Percentiles rank a stretch among this genome's conserved stretches.
These are phyloP conservation scores for Tipula lateralis DNA, from an alignment of 2,888 invertebrate species.

Conservation along the genomic window DNA sequence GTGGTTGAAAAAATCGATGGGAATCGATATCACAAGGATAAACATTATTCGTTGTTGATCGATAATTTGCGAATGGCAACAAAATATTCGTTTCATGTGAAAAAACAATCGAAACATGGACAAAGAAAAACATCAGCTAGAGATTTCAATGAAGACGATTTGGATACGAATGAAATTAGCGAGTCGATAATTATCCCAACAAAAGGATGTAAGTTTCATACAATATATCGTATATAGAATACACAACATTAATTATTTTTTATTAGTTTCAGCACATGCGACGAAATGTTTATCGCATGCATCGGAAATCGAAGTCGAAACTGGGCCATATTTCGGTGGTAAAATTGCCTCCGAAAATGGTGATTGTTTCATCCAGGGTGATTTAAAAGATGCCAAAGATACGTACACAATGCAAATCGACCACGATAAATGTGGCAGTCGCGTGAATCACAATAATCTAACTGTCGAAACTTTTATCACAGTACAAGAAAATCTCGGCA, in stretches of 20 bases:
- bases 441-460: conserved; percentile 63
- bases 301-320: conserved; percentile 76
- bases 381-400: conserved; percentile 65
- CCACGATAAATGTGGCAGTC: conserved; percentile 68
- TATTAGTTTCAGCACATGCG: conserved; percentile 57
- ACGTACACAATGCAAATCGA: conserved; percentile 70
- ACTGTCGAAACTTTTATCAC: conserved; percentile 77
- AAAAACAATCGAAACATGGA: conserved; percentile 54
- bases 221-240: conserved; percentile 28
- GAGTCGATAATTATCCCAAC: conserved; percentile 69
- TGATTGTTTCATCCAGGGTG: conserved; percentile 68
- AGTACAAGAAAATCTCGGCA: conserved; percentile 77
- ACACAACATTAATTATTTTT: not conserved
- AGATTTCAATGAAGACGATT: conserved; percentile 48
- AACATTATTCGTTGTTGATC: conserved; percentile 57
- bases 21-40: not conserved
- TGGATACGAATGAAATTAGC: conserved; percentile 39
- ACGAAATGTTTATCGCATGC: conserved; percentile 74
- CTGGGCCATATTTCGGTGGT: conserved; percentile 75
- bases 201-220: conserved; percentile 75
- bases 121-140: conserved; percentile 48
- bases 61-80: conserved; percentile 75
- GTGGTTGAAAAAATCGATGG: conserved; percentile 33
- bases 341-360: conserved; percentile 69
- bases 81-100: conserved; percentile 73